Conservation (phyloP, 2,888 invertebrate genomes). For the Temnothorax rugatulus region DNA sequence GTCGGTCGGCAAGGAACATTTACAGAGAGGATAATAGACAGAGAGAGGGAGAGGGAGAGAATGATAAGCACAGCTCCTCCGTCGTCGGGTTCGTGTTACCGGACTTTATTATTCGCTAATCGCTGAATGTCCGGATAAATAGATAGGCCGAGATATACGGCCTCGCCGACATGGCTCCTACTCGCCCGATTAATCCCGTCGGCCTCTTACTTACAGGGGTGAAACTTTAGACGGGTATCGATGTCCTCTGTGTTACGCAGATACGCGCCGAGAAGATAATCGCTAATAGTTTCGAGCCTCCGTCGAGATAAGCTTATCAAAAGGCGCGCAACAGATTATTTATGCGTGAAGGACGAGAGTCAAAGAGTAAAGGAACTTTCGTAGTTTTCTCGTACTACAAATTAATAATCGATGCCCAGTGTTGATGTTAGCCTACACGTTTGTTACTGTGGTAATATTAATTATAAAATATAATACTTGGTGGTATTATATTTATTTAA, state of each 20-base stretch:
- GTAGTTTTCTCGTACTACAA: neutral
- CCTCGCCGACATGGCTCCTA: slow-evolving; percentile 52
- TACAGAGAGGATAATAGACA: slow-evolving; percentile 61
- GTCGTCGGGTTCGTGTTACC: slow-evolving; percentile 71
- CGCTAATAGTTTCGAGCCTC: slow-evolving; percentile 27
- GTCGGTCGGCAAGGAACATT: slow-evolving; percentile 67
- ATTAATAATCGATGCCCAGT: neutral
- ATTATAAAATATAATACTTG: slow-evolving; percentile 29
- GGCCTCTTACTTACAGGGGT: slow-evolving; percentile 53
- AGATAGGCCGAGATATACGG: slow-evolving; percentile 58
- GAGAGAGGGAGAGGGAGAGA: slow-evolving; percentile 47
- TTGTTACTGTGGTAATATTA: slow-evolving; percentile 23
- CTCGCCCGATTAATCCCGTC: slow-evolving; percentile 57
- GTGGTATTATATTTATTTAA: slow-evolving; percentile 37
- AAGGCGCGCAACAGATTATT: slow-evolving; percentile 18
- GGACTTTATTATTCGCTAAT: slow-evolving; percentile 76
- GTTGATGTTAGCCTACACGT: neutral
- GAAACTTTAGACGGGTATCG: slow-evolving; percentile 63
- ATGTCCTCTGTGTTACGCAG: slow-evolving; percentile 52
- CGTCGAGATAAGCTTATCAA: slow-evolving; percentile 36
- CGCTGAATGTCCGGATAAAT: slow-evolving; percentile 69
- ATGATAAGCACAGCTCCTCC: slow-evolving; percentile 67
- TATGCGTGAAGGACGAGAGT: neutral
- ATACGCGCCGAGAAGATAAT: slow-evolving; percentile 29
- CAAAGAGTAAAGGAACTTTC: neutral